Evolutionary conservation across 1,140 invertebrate species (phyloP), one percentile per base, ranked within the genome.

Genomic region (Hycleus cichorii): DNA sequence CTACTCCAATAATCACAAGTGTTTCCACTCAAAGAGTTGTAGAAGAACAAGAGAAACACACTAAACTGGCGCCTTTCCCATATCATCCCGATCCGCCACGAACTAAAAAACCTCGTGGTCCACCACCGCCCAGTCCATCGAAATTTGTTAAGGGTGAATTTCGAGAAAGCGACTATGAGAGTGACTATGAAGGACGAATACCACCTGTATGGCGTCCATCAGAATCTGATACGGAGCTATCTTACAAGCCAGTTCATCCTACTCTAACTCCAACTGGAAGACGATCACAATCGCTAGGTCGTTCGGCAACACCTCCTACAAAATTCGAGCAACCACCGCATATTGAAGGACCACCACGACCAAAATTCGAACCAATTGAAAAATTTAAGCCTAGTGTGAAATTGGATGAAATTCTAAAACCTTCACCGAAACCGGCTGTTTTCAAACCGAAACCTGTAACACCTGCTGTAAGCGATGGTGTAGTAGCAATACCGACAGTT

Each of bases 141-240:
- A 82, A 83, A 79, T 85, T 89, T 74, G 68, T 85, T 47, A 81
- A 84, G 64, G 79, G 84, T 46, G 84, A 88, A 73, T 87, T 86
- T 66, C 75, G 78, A 38, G 79, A 84, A 75, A 84, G 84, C 66
- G 87, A 89, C 65, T 87, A 87, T 62, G 85, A 87, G 71, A 89
- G 85, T 66, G 86, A 90, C 66, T 85, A 83, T 57, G 86, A 88
- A 49, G 77, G 77, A 38, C 77, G 78, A 58, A 83, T 86, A 65
- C 77, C 79, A 49, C 77, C 83, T 0, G 72, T 82, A 25, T 87
- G 86, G 79, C 74, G 76, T 2, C 78, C 81, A 8, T 72, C 71
- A 39, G 77, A 79, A 58, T 76, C 78, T 1, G 78, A 81, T 51
- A 68, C 74, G 0, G 81, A 83, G 38, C 77, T 80, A 42, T 67